phyloP scores from a whole-genome alignment of 2,797 vertebrate genomes.

The Danionella dracula region DNA sequence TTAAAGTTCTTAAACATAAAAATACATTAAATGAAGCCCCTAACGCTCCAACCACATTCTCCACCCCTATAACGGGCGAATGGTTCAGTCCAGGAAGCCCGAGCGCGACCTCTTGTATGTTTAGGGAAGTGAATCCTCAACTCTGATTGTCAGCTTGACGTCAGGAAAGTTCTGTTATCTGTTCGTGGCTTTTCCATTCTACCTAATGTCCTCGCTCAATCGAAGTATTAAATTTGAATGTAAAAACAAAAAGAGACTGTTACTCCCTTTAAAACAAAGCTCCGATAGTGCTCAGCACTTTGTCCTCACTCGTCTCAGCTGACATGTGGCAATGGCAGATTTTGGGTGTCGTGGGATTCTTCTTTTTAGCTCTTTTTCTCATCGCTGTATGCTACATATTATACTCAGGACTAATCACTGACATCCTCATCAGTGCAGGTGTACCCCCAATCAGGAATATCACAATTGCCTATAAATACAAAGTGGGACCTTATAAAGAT shows the following conservation, averaged over 20 bases:
- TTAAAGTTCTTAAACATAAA: too few relatives aligned
- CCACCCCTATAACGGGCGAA: background rate
- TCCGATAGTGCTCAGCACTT: background rate
- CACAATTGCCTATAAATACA: conserved; percentile 90
- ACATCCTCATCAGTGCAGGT: conserved; percentile 81
- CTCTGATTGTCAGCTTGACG: background rate
- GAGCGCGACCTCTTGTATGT: conserved; percentile 25
- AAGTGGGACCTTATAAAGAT: conserved; percentile 78
- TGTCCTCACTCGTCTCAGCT: background rate
- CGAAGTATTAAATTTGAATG: background rate
- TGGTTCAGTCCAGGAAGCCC: conserved; percentile 38
- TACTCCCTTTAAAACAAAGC: background rate
- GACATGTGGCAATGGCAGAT: conserved; percentile 80
- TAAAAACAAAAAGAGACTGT: background rate
- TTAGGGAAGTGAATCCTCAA: conserved; percentile 40
- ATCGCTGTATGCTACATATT: conserved; percentile 73
- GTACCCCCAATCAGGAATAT: conserved; percentile 79
- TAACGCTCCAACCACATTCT: too few relatives aligned
- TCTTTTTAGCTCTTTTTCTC: conserved; percentile 71
- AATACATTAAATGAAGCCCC: too few relatives aligned
- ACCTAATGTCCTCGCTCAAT: background rate
- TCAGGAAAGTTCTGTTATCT: background rate
- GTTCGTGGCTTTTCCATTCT: background rate
- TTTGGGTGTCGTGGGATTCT: conserved; percentile 66
- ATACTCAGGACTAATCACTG: conserved; percentile 82